phyloP scores from a whole-genome alignment of 1,140 invertebrate species.

The Nilaparvata lugens region DNA sequence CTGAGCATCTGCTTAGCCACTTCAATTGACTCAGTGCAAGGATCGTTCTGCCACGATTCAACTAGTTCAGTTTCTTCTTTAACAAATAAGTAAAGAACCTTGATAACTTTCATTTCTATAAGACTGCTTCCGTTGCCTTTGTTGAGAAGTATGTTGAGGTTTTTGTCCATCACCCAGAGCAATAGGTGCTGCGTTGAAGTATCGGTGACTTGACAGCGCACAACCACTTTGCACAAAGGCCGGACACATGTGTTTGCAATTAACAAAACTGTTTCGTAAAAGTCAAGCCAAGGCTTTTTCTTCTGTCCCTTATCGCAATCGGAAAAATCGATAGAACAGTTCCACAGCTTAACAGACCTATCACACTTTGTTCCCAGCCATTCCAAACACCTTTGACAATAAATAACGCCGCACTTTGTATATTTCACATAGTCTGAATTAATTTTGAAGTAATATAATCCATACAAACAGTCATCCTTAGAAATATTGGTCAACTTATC shows the following conservation, averaged over 20 bases:
- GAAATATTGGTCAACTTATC: not conserved
- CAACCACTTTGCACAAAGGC: constrained; percentile 7
- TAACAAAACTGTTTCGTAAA: constrained; percentile 1
- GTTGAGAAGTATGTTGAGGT: constrained; percentile 3
- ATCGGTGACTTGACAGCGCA: not conserved
- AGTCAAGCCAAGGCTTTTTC: not conserved
- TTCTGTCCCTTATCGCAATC: not conserved
- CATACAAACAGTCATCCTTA: constrained; percentile 8
- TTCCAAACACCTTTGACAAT: constrained; percentile 5
- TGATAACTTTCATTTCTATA: not conserved
- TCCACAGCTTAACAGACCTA: constrained; percentile 3
- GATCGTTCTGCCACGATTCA: constrained; percentile 10
- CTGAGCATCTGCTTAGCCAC: constrained; percentile 7
- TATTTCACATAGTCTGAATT: not conserved
- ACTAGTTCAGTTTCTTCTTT: not conserved
- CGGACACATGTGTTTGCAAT: constrained; percentile 3
- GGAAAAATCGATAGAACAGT: constrained; percentile 9
- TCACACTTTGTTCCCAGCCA: constrained; percentile 8
- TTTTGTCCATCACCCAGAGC: constrained; percentile 13
- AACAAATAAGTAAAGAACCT: constrained; percentile 4
- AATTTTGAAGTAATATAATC: constrained; percentile 9
- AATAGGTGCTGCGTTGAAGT: constrained; percentile 3
- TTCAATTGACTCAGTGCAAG: constrained; percentile 2
- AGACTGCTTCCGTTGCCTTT: not conserved
- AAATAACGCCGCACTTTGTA: not conserved